Conservation (phyloP, 2,888 invertebrate species). For the Ochropleura leucogaster region DNA sequence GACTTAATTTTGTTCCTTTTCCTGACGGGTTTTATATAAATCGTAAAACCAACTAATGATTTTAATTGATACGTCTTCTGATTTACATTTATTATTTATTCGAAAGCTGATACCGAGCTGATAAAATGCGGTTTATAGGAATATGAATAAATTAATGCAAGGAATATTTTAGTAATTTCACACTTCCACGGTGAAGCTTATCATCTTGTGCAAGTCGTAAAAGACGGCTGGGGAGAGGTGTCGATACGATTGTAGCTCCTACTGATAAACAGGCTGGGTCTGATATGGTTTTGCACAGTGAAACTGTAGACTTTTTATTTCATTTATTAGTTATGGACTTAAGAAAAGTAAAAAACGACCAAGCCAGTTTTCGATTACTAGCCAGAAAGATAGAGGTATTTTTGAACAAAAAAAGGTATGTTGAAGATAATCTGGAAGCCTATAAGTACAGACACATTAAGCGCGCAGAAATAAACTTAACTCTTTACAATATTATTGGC, state of each 20-base stretch:
- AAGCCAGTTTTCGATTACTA: background rate
- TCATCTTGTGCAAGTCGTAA: conserved; percentile 54
- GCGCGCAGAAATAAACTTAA: conserved; percentile 40
- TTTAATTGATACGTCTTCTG: conserved; percentile 53
- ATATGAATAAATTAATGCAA: conserved; percentile 58
- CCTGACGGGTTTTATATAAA: conserved; percentile 65
- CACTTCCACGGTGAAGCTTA: conserved; percentile 56
- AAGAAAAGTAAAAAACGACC: background rate
- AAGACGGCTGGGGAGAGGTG: conserved; percentile 40
- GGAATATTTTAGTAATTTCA: conserved; percentile 59
- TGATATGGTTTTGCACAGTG: background rate
- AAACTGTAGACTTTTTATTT: conserved; percentile 1
- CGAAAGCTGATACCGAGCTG: conserved; percentile 46
- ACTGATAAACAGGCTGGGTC: conserved; percentile 29
- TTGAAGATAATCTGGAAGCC: conserved; percentile 1
- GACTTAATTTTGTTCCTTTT: conserved; percentile 71
- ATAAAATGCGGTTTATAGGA: conserved; percentile 56
- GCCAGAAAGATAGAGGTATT: background rate
- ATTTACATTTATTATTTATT: conserved; percentile 58
- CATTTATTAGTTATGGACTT: conserved; percentile 14
- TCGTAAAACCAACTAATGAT: conserved; percentile 63
- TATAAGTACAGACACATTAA: conserved; percentile 3
- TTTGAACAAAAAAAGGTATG: background rate
- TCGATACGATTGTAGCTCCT: conserved; percentile 35
- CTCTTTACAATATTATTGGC: conserved; percentile 49